Percentiles rank a stretch among this genome's conserved stretches.
phyloP scores from a whole-genome alignment of 1,140 invertebrate genomes.

The Monomorium pharaonis region DNA sequence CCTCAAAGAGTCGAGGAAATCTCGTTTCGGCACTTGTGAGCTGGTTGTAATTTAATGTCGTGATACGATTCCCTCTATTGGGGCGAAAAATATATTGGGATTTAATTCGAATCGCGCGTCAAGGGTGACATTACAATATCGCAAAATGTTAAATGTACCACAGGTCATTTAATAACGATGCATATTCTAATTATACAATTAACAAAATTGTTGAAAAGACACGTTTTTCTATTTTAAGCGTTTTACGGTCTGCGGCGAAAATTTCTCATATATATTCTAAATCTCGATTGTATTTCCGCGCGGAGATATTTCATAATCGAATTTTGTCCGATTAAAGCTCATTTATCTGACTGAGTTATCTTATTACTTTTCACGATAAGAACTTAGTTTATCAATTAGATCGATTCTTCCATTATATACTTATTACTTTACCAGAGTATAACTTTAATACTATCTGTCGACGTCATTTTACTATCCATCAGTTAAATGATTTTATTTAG shows the following conservation, averaged over 20 bases:
- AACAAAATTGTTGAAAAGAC: background rate
- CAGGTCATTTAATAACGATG: background rate
- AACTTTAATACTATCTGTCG: background rate
- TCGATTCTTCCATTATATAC: no score
- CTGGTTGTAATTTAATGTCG: conserved; percentile 22
- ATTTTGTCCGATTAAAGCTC: background rate
- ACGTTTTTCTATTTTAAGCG: background rate
- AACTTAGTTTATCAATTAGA: background rate
- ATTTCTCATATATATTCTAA: background rate
- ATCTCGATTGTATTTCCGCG: background rate
- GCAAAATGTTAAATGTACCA: background rate
- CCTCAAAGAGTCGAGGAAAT: conserved; percentile 28
- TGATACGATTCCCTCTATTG: background rate
- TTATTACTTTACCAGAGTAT: background rate
- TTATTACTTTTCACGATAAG: background rate
- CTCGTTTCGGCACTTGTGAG: conserved; percentile 11
- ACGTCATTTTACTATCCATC: background rate
- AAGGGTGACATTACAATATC: background rate
- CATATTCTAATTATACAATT: background rate
- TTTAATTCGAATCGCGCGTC: background rate
- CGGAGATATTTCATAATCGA: background rate
- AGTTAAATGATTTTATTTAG: background rate
- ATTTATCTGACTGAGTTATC: background rate
- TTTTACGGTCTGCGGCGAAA: background rate
- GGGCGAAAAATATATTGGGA: background rate